Base-by-base conservation (phyloP, 1,140 invertebrate species). In the Temnothorax longispinosus region DNA sequence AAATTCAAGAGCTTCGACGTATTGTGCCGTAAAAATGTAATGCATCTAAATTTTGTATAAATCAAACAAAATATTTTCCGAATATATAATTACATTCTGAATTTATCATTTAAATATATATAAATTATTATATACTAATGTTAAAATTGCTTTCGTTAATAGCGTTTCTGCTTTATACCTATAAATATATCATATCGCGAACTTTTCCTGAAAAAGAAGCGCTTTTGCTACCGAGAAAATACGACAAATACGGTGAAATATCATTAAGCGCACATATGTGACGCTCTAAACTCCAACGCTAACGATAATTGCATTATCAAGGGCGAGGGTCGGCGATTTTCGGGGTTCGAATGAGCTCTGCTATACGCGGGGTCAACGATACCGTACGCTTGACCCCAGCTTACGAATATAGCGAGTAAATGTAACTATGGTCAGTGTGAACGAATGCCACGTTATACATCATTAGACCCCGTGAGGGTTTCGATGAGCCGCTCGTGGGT, bases 221-320 rank as follows among this genome's bases (percentile, higher is more conserved):
- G 38, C 52, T 78, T 65, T 58, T 32, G 32, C 11, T 38, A 10
- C n/a, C 32, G 58, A 41, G 62, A 38, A 54, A 86, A 47, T 67
- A 18, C 58, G 74, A 47, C 18, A 18, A 50, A 69, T 78, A 56
- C 27, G n/a, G 41, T 47, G 41, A 86, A 69, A 64, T 86, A 72
- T 86, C 77, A 60, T 77, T 84, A 60, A 56, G 47, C 6, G 32
- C 77, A 74, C 89, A 90, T 91, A 90, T 91, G 89, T 69, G 88
- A 84, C 54, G 67, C 71, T 91, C 87, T 88, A 91, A 91, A 90
- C 47, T 88, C 87, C 71, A 81, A 91, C 89, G 92, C 92, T 94
- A 93, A 93, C 82, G 92, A 84, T 94, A 94, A 94, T 94, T 93
- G 91, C 90, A 89, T 94, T 93, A 94, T 94, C 93, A 93, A 92